Evolutionary conservation across 1,140 invertebrate species (phyloP).

Genomic region (Drosophila pseudoananassae): DNA sequence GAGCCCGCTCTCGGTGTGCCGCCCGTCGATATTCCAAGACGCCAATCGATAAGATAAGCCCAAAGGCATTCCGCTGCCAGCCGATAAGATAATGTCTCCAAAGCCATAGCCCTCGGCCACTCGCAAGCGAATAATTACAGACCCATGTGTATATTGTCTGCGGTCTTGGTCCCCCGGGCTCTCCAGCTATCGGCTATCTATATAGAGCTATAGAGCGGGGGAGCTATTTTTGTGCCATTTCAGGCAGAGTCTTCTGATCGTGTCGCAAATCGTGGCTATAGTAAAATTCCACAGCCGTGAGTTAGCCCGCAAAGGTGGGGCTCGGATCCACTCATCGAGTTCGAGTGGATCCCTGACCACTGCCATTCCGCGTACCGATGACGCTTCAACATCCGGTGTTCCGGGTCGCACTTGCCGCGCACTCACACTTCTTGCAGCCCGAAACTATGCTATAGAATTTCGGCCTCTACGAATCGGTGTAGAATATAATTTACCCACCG

Average conservation of each 20-base stretch:
- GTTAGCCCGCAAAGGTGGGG: slow-evolving; percentile 3
- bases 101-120: slow-evolving; percentile 9
- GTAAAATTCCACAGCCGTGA: slow-evolving; percentile 54
- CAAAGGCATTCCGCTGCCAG: slow-evolving; percentile 40
- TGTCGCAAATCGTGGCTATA: slow-evolving; percentile 29
- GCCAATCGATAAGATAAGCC: slow-evolving; percentile 53
- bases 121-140: slow-evolving; percentile 1
- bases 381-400: slow-evolving; percentile 5
- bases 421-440: slow-evolving; percentile 8
- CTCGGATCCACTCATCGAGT: slow-evolving; percentile 13
- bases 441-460: slow-evolving; percentile 17
- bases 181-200: not conserved
- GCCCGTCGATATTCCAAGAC: slow-evolving; percentile 52
- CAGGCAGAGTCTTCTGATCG: slow-evolving; percentile 6
- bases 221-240: slow-evolving; percentile 40
- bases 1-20: slow-evolving; percentile 35
- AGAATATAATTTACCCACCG: not conserved
- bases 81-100: slow-evolving; percentile 42
- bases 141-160: slow-evolving; percentile 7
- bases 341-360: slow-evolving; percentile 51
- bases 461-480: not conserved
- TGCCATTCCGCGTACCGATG: slow-evolving; percentile 16
- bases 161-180: slow-evolving; percentile 4
- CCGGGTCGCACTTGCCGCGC: not conserved
- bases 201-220: not conserved